Evolutionary conservation across 2,888 invertebrate species (phyloP).

Genomic region (Erynnis tages): DNA sequence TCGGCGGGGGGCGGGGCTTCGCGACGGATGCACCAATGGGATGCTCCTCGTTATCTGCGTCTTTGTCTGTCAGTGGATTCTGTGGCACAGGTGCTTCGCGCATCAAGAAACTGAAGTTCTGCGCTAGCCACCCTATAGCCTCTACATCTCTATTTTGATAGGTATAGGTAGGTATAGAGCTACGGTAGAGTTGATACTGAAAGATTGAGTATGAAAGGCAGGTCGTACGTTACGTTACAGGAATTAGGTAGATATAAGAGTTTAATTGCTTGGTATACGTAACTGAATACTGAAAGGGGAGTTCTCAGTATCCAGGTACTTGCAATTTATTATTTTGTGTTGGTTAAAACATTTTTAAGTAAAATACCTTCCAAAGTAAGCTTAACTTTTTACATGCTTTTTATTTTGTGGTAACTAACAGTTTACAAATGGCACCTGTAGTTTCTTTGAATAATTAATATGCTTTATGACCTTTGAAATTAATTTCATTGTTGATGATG

Average conservation of each 20-base stretch:
- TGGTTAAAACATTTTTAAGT: no score
- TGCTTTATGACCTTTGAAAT: no score
- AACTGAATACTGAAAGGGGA: background rate
- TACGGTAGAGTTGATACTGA: background rate
- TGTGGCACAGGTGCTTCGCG: conserved; percentile 47
- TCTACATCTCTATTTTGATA: conserved; percentile 4
- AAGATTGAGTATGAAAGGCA: background rate
- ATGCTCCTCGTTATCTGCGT: conserved; percentile 78
- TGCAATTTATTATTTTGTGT: no score
- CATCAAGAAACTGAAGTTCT: conserved; percentile 31
- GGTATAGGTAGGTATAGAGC: background rate
- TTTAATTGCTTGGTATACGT: background rate
- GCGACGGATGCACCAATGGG: conserved; percentile 82
- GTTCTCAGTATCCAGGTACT: no score
- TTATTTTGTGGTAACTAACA: no score
- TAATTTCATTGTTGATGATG: no score
- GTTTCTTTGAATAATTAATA: no score
- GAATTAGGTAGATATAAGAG: background rate
- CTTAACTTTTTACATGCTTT: no score
- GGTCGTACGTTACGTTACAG: background rate
- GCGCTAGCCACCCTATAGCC: conserved; percentile 21
- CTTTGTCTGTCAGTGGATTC: conserved; percentile 80
- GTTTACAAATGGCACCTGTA: no score
- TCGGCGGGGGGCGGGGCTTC: conserved; percentile 68
- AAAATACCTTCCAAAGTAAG: no score